Percentiles rank a stretch among this genome's conserved stretches.
Conservation (phyloP, 2,113 vertebrate species). For the Thalassarche chlororhynchos region DNA sequence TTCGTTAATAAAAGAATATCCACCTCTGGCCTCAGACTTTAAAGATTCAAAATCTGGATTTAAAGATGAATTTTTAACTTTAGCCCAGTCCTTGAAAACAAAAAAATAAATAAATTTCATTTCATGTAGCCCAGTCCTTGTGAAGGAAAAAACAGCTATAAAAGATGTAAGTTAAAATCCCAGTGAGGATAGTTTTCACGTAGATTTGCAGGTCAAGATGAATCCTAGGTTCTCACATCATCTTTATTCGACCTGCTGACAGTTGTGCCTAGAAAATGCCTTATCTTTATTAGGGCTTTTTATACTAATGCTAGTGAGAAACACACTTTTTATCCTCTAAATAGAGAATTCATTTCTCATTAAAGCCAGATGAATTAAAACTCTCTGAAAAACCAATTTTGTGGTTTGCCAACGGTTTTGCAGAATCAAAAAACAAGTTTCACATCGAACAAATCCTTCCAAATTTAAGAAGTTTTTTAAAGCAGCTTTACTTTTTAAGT, state of each 20-base stretch:
- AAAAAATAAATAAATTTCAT: neutral
- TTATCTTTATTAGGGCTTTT: neutral
- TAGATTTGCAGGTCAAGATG: neutral
- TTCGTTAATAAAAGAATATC: neutral
- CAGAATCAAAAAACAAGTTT: neutral
- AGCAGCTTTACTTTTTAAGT: neutral
- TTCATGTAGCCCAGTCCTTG: neutral
- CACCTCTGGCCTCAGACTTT: neutral
- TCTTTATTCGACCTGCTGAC: neutral
- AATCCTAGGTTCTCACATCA: neutral
- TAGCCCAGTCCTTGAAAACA: neutral
- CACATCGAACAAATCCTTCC: neutral
- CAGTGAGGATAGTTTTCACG: neutral
- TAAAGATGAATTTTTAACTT: neutral
- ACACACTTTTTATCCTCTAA: neutral
- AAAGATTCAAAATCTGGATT: neutral
- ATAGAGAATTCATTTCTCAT: neutral
- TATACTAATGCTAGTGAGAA: neutral
- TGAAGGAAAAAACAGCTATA: neutral
- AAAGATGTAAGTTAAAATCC: neutral
- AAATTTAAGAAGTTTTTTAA: neutral
- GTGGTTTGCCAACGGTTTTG: neutral
- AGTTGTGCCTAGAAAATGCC: neutral
- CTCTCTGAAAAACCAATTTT: neutral
- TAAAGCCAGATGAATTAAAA: neutral